Conservation (phyloP, 2,113 vertebrate genomes). For the Ictidomys tridecemlineatus region DNA sequence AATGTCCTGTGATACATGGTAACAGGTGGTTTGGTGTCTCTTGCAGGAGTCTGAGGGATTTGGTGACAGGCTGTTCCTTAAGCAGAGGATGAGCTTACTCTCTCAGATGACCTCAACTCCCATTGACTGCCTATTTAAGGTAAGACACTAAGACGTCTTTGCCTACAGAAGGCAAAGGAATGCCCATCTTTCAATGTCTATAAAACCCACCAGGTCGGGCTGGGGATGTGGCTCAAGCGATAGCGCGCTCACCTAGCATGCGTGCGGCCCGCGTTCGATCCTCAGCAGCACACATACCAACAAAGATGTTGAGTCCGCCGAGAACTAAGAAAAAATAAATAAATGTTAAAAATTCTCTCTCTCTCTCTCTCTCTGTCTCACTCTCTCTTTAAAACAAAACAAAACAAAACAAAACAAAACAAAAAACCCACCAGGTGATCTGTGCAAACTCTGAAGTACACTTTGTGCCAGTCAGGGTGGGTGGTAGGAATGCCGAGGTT, state of each 20-base stretch:
- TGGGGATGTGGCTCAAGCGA: no score
- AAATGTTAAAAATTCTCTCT: no score
- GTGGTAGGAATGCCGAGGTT: no score
- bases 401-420: no score
- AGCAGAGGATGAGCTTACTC: slow-evolving; percentile 94
- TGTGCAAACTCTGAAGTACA: rapidly evolving
- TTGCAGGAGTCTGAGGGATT: slow-evolving; percentile 91
- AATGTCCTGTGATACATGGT: not conserved
- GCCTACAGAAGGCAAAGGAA: not conserved
- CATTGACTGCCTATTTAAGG: slow-evolving; percentile 95
- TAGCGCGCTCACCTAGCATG: no score
- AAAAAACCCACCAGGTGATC: not conserved
- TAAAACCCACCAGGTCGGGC: not conserved
- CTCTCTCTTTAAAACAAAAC: no score
- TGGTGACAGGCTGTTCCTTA: slow-evolving; percentile 91
- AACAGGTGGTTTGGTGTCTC: not conserved
- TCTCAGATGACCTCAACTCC: slow-evolving; percentile 92
- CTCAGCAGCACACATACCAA: no score
- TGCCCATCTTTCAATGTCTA: rapidly evolving
- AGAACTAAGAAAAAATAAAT: no score
- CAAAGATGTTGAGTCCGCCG: no score
- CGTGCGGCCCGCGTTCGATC: no score
- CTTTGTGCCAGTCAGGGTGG: not conserved
- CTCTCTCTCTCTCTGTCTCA: no score
- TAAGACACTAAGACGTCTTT: slow-evolving; percentile 72